These are phyloP conservation scores for Hucho hucho DNA, from an alignment of 2,113 vertebrate genomes.

Conservation along the genomic window DNA sequence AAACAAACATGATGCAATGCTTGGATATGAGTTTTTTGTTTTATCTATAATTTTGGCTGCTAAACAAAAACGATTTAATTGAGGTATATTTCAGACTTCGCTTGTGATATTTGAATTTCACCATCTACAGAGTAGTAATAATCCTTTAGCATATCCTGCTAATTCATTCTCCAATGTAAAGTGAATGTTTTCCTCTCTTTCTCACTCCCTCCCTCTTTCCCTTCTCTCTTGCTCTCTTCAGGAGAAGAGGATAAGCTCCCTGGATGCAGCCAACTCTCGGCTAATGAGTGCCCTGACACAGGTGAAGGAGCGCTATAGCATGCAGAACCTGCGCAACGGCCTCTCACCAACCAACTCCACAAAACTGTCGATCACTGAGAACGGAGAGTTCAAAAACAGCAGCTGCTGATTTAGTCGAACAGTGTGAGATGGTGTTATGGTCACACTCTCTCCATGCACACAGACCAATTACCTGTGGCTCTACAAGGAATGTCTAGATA, in stretches of 20 bases:
- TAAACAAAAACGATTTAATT: neutral
- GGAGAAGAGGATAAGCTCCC: conserved; percentile 91
- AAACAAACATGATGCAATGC: neutral
- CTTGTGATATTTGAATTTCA: neutral
- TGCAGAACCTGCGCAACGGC: conserved; percentile 84
- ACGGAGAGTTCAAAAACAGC: conserved; percentile 98
- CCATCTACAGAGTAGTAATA: neutral
- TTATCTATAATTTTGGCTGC: conserved; percentile 8
- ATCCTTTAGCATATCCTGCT: neutral
- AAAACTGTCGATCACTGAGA: conserved; percentile 98
- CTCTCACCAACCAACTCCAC: conserved; percentile 91
- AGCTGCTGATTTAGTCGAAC: conserved; percentile 81
- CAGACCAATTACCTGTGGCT: conserved; percentile 9
- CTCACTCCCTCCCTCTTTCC: conserved; percentile 10
- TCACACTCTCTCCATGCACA: conserved; percentile 20
- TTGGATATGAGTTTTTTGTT: neutral
- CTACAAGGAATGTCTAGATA: conserved; percentile 49
- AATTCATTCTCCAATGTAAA: neutral
- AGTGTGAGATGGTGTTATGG: conserved; percentile 38
- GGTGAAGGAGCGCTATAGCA: conserved; percentile 93
- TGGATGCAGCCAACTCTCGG: conserved; percentile 92
- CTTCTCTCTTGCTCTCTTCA: conserved; percentile 49
- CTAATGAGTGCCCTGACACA: conserved; percentile 94
- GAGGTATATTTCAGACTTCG: neutral
- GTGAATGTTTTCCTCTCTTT: neutral